Evolutionary conservation across 2,888 invertebrate genomes (phyloP).

Genomic region (Thymelicus acteon): DNA sequence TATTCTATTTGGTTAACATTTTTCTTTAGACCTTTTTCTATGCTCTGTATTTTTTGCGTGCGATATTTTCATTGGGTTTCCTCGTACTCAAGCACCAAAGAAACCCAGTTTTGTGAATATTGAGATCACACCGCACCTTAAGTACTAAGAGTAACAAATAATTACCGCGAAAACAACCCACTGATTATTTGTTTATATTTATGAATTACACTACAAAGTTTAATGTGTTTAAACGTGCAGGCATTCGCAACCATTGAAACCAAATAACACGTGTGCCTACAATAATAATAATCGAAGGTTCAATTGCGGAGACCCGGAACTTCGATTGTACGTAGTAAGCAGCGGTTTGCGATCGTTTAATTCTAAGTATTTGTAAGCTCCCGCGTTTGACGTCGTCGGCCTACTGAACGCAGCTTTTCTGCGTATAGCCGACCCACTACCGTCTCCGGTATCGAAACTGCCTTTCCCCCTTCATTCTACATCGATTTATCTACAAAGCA

Average conservation of each 20-base stretch:
- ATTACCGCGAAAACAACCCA: not conserved
- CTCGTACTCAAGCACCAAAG: no score
- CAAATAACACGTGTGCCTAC: slow-evolving; percentile 3
- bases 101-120: no score
- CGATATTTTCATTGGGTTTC: no score
- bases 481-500: slow-evolving; percentile 16
- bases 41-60: no score
- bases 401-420: slow-evolving; percentile 44
- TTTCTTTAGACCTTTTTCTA: no score
- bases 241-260: slow-evolving; percentile 1
- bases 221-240: slow-evolving; percentile 4
- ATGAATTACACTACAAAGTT: not conserved
- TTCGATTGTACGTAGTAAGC: slow-evolving; percentile 30
- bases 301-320: slow-evolving; percentile 37
- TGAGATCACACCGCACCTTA: no score
- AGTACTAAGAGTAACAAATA: not conserved
- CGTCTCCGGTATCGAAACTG: slow-evolving; percentile 48
- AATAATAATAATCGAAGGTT: slow-evolving; percentile 17
- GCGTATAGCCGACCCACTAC: slow-evolving; percentile 45
- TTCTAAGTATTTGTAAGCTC: slow-evolving; percentile 39
- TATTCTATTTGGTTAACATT: no score
- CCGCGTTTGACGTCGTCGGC: slow-evolving; percentile 14
- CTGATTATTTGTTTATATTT: not conserved
- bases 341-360: slow-evolving; percentile 36
- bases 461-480: slow-evolving; percentile 52